Conservation (phyloP, 2,797 vertebrate species). For the Pelobates cultripes region DNA sequence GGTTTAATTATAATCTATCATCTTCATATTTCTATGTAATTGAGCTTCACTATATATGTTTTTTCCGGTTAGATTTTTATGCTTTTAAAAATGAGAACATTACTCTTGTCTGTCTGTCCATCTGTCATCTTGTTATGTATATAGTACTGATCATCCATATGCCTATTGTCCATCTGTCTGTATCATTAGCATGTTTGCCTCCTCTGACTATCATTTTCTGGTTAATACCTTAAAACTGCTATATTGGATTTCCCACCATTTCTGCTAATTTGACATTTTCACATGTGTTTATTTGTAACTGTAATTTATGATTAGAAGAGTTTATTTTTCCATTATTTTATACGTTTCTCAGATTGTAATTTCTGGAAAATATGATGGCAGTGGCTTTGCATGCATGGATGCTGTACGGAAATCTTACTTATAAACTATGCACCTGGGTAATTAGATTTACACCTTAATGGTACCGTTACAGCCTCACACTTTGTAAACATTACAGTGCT, state of each 20-base stretch:
- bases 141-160: too few species aligned
- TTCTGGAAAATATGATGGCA: slow-evolving; percentile 53
- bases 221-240: too few species aligned
- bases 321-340: slow-evolving; percentile 54
- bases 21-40: too few species aligned
- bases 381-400: slow-evolving; percentile 29
- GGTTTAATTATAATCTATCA: too few species aligned
- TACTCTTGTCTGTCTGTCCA: too few species aligned
- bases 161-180: too few species aligned
- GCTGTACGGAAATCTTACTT: slow-evolving; percentile 48
- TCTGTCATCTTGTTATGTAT: too few species aligned
- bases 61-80: too few species aligned
- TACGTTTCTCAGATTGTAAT: slow-evolving; percentile 48
- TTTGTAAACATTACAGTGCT: slow-evolving; percentile 47
- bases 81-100: too few species aligned
- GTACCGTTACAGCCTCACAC: slow-evolving; percentile 48
- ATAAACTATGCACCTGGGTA: slow-evolving; percentile 53
- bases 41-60: too few species aligned
- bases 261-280: slow-evolving; percentile 46
- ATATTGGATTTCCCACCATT: neutral
- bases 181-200: too few species aligned
- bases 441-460: slow-evolving; percentile 54
- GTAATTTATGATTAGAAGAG: slow-evolving; percentile 43
- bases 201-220: too few species aligned
- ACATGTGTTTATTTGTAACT: slow-evolving; percentile 45